Base-by-base conservation (phyloP, 2,797 vertebrate species). In the Cephalopachus bancanus region DNA sequence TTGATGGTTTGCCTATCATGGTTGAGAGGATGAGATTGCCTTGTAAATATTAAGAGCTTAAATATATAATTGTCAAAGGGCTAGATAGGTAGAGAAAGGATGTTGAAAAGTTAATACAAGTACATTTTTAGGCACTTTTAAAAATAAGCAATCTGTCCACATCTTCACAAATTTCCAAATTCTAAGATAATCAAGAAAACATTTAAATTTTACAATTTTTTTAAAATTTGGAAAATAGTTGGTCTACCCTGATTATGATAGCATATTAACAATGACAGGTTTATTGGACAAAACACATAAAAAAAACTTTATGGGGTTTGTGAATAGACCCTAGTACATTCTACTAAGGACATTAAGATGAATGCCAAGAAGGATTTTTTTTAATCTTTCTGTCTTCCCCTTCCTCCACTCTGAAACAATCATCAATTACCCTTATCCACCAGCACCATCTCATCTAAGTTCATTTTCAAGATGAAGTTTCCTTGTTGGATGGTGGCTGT, bases 361-460 rank as follows among this genome's bases (percentile, higher is more conserved):
- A 98, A 98, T 98, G 97, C 98, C 98, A 98, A 98, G 97, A 98
- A 97, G 98, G 95, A 98, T 93, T 98, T 98, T 98, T 97, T 95
- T 94, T 95, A 98, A 98, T 97, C 98, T 98, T 98, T 97, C 98
- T 93, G 97, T 98, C 98, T 97, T 98, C 95, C 96, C 97, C 95
- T 98, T 98, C 97, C 98, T 98, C 97, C 96, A 96, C 98, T 98
- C 98, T 99, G 99, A 99, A 99, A 99, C 99, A 99, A 99, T 99
- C 99, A 99, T 99, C 99, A 99, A 99, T 99, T 99, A 99, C 99
- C 98, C 99, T 99, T 99, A 99, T 99, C 99, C 98, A 98, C 99
- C 98, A 96, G 97, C 99, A 99, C 98, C 99, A 99, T 99, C 99
- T 99, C 99, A 99, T 99, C 98, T 98, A 98, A 98, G 99, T 99